Conservation (phyloP, 2,113 vertebrate species). For the Megaceryle torquata region DNA sequence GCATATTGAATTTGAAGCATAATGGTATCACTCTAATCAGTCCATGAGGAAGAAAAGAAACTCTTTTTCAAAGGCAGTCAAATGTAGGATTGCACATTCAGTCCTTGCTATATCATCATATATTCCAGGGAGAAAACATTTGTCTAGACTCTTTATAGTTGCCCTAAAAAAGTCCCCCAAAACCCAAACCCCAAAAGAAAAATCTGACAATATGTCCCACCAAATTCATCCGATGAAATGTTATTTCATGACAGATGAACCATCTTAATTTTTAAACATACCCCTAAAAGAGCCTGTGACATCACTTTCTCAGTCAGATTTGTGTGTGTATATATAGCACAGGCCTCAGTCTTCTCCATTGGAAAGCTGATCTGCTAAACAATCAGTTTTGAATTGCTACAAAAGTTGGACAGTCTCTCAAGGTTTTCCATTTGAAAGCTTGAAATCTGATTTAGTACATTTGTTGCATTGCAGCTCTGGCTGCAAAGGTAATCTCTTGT, state of each 20-base stretch:
- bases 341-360: not conserved
- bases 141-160: constrained; percentile 10
- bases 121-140: not conserved
- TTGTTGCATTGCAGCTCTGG: not conserved
- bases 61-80: not conserved
- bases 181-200: not conserved
- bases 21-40: constrained; percentile 13
- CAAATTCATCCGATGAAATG: not conserved
- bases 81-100: not conserved
- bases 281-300: not conserved
- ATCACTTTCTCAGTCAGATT: not conserved
- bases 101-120: not conserved
- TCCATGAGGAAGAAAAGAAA: not conserved
- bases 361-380: not conserved
- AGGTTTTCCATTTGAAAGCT: constrained; percentile 5
- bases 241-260: not conserved
- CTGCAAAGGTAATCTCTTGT: not conserved
- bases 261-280: not conserved
- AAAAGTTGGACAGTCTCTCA: not conserved
- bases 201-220: not conserved
- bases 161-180: not conserved
- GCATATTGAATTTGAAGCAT: constrained; percentile 17
- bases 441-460: constrained; percentile 14
- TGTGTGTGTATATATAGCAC: not conserved
- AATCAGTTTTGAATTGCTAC: not conserved